Evolutionary conservation across 2,113 vertebrate genomes (phyloP).

Genomic region (Pachyramphus minor): DNA sequence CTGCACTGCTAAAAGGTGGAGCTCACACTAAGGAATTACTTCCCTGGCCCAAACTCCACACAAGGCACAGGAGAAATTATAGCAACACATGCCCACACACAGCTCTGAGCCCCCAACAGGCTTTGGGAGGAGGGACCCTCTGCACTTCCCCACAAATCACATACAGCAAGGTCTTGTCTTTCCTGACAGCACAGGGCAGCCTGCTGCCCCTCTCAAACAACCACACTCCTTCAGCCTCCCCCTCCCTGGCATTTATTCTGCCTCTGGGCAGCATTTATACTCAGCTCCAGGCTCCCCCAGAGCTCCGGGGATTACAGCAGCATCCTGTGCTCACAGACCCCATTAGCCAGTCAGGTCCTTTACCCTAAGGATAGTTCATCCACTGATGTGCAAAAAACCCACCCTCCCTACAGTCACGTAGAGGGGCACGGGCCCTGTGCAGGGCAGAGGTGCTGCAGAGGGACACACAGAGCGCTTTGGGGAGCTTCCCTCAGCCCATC

Average conservation of each 20-base stretch:
- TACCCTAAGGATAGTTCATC: accelerated
- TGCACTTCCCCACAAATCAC: accelerated
- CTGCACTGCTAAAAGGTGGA: background rate
- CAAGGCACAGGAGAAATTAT: accelerated
- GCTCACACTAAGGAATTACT: background rate
- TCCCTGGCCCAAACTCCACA: background rate
- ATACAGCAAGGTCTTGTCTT: accelerated
- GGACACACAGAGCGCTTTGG: accelerated
- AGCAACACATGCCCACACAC: accelerated
- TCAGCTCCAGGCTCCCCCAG: background rate
- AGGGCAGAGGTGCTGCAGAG: background rate
- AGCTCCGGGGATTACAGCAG: background rate
- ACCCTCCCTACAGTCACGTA: accelerated
- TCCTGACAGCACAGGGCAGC: accelerated
- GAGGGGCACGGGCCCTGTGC: accelerated
- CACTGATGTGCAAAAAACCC: accelerated
- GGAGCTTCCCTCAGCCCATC: background rate
- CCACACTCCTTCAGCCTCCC: no score
- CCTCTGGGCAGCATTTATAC: background rate
- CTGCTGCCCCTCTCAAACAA: background rate
- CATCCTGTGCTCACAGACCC: accelerated
- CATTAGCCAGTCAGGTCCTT: accelerated
- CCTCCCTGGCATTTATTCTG: accelerated
- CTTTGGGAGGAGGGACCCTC: background rate
- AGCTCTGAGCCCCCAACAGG: background rate